These are phyloP conservation scores for Gallinago paraguaiae DNA, from an alignment of 2,113 vertebrate species.

Conservation along the genomic window DNA sequence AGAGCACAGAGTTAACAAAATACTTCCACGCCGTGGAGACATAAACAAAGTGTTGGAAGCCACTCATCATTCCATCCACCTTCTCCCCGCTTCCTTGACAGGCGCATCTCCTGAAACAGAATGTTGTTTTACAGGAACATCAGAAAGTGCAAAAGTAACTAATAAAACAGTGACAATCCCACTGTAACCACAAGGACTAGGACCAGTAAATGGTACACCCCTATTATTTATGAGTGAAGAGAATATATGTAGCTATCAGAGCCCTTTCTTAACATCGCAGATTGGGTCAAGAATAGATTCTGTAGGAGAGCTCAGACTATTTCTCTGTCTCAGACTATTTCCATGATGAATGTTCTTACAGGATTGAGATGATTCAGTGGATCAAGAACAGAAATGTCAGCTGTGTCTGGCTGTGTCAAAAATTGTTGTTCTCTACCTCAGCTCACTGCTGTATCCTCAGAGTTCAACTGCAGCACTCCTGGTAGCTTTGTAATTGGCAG, in stretches of 20 bases:
- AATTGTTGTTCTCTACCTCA: constrained; percentile 4
- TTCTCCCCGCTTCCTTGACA: constrained; percentile 31
- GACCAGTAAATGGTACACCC: background rate
- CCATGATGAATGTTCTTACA: constrained; percentile 54
- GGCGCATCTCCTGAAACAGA: constrained; percentile 40
- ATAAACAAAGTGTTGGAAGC: constrained; percentile 62
- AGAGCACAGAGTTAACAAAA: constrained; percentile 60
- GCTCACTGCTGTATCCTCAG: background rate
- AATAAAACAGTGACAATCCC: constrained; percentile 56
- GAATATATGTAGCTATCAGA: constrained; percentile 24
- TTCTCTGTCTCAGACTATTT: constrained; percentile 53
- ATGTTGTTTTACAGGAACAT: constrained; percentile 46
- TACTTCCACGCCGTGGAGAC: constrained; percentile 1
- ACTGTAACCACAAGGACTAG: constrained; percentile 19
- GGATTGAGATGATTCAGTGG: constrained; percentile 27
- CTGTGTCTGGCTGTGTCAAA: constrained; percentile 35
- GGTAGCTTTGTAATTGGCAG: constrained; percentile 12
- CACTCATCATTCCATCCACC: constrained; percentile 28
- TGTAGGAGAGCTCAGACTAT: constrained; percentile 26
- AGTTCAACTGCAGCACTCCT: background rate
- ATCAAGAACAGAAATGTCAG: constrained; percentile 60
- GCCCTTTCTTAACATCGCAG: constrained; percentile 41
- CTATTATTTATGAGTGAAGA: constrained; percentile 55
- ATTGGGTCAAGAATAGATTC: constrained; percentile 54
- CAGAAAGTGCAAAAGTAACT: constrained; percentile 56